Conservation (phyloP, 2,797 vertebrate species). For the Macropus fuliginosus region DNA sequence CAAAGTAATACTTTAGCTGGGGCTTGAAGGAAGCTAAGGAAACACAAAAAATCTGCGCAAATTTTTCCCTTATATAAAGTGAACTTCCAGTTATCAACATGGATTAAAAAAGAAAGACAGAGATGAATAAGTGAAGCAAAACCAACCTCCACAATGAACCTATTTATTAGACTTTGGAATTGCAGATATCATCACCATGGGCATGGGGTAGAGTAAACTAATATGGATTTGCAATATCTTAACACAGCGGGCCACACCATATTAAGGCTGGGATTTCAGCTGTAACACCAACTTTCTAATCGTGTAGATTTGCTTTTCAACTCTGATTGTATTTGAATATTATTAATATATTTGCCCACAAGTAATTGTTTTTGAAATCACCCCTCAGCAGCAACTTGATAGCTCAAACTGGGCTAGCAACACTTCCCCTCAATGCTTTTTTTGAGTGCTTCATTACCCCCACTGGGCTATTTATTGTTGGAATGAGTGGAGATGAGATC, state of each 20-base stretch:
- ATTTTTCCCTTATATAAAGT: conserved; percentile 35
- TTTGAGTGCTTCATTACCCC: conserved; percentile 79
- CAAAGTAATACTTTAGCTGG: background rate
- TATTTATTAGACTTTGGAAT: background rate
- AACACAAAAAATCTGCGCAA: background rate
- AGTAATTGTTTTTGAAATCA: conserved; percentile 75
- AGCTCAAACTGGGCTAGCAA: conserved; percentile 74
- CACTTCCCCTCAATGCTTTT: conserved; percentile 70
- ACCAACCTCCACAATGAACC: background rate
- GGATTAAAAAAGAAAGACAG: background rate
- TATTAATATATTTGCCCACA: conserved; percentile 74
- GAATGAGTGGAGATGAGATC: conserved; percentile 77
- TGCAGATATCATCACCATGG: background rate
- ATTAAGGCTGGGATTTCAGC: background rate
- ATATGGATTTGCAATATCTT: background rate
- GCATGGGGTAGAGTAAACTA: background rate
- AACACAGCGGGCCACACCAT: background rate
- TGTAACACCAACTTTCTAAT: background rate
- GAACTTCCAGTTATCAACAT: background rate
- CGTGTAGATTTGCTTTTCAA: conserved; percentile 36
- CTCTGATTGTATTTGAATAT: conserved; percentile 52
- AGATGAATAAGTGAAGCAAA: conserved; percentile 24
- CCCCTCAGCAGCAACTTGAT: conserved; percentile 73
- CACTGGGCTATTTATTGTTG: conserved; percentile 77
- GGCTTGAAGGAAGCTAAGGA: background rate